Evolutionary conservation across 2,797 vertebrate genomes (phyloP).

Genomic region (Prunella strophiata): DNA sequence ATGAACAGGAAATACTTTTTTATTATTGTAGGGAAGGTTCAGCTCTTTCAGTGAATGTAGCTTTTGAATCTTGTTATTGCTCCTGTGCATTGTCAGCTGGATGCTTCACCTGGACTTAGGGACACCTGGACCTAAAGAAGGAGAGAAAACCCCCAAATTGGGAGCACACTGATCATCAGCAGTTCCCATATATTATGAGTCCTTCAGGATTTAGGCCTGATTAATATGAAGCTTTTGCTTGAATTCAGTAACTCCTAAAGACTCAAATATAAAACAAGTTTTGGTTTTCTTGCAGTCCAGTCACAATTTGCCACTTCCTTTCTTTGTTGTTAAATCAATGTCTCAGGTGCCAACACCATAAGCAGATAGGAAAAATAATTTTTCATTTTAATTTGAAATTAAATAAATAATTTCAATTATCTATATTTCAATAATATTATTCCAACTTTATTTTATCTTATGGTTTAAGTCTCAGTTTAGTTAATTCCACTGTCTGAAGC

Average conservation of each 20-base stretch:
- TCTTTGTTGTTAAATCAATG: background rate
- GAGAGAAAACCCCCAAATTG: background rate
- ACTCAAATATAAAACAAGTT: background rate
- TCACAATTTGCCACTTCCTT: background rate
- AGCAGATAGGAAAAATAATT: background rate
- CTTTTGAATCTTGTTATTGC: background rate
- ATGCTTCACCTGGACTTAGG: background rate
- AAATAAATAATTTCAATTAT: background rate
- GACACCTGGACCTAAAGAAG: background rate
- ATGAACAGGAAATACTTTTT: background rate
- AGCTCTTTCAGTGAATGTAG: fast-evolving
- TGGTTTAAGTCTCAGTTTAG: background rate
- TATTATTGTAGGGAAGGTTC: background rate
- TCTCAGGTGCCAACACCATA: background rate
- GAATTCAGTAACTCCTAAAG: background rate
- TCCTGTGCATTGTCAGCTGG: background rate
- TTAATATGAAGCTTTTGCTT: background rate
- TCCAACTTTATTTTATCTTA: background rate
- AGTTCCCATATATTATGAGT: background rate
- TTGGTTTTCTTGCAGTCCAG: background rate
- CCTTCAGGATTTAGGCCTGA: background rate
- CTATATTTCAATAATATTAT: background rate
- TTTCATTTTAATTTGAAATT: background rate
- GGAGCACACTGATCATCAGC: background rate
- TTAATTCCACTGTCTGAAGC: background rate